A percentile compares a stretch with the other conserved stretches of the same genome.
Conservation (phyloP, 1,140 invertebrate species). For the Diploscapter pachys region DNA sequence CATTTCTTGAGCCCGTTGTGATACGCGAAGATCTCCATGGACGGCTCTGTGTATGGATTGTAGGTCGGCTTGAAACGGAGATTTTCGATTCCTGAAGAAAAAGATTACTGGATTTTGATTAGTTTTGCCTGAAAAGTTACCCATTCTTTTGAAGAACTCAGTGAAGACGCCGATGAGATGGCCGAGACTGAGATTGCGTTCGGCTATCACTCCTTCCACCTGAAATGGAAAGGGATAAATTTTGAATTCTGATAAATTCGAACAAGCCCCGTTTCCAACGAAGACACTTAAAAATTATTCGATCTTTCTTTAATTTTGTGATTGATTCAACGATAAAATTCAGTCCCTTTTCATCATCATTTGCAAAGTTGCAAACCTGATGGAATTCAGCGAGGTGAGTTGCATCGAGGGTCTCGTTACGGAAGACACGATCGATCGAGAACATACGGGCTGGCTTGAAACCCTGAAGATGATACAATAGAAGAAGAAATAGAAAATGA, state of each 20-base stretch:
- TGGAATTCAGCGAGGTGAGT: constrained; percentile 99
- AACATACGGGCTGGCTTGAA: constrained; percentile 93
- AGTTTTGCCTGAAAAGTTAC: constrained; percentile 59
- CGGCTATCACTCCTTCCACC: constrained; percentile 91
- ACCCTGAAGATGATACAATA: constrained; percentile 56
- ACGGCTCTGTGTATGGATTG: constrained; percentile 99
- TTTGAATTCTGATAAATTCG: no score
- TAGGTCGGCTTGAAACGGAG: constrained; percentile 97
- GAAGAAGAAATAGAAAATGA: neutral
- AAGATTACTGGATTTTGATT: neutral
- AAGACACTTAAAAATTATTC: no score
- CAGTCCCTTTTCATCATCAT: no score
- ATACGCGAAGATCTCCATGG: constrained; percentile 98
- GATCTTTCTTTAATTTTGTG: no score
- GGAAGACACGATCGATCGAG: constrained; percentile 95
- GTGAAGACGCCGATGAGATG: constrained; percentile 85
- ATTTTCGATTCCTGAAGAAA: constrained; percentile 70
- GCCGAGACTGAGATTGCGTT: constrained; percentile 81
- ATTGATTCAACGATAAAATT: no score
- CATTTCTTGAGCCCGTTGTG: constrained; percentile 76
- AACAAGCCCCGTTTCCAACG: no score
- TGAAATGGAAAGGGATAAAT: no score
- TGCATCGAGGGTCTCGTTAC: constrained; percentile 97
- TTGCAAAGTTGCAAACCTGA: constrained; percentile 63
- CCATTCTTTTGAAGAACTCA: constrained; percentile 89